phyloP scores from a whole-genome alignment of 30 jellyfish, hydroid and myxozoan genomes.

The Aurelia sp. region DNA sequence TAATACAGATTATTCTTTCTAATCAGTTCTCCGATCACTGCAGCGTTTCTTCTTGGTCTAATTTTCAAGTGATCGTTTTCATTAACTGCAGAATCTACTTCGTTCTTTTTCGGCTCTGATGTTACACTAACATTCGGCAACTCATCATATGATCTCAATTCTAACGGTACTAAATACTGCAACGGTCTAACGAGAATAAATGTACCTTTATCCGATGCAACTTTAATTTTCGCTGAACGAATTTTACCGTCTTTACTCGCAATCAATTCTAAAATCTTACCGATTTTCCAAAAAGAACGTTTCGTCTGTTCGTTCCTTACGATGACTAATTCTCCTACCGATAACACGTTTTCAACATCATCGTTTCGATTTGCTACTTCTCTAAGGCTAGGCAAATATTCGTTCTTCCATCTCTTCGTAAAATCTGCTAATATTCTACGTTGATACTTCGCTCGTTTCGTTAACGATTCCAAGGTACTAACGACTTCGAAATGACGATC shows the following conservation, averaged over 20 bases:
- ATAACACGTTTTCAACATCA: no score
- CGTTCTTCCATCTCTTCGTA: conserved; percentile 38
- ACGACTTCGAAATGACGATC: conserved; percentile 41
- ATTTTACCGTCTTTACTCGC: not conserved
- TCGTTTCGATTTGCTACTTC: conserved; percentile 34
- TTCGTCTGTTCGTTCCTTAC: not conserved
- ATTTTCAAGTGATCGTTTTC: no score
- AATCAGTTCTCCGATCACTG: no score
- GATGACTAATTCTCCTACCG: not conserved
- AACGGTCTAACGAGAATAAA: not conserved
- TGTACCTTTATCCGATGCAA: not conserved
- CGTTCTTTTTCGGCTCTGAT: no score
- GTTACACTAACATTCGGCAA: no score
- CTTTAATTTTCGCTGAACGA: not conserved
- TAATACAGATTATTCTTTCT: no score
- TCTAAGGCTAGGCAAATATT: conserved; percentile 35
- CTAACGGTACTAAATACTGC: not conserved
- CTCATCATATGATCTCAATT: no score
- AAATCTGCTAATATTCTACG: conserved; percentile 1
- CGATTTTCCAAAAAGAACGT: not conserved
- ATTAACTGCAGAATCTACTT: no score
- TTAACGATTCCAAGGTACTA: conserved; percentile 31
- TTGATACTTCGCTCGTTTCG: conserved; percentile 47
- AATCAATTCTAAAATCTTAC: not conserved
- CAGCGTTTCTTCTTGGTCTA: no score